A percentile compares a stretch with the other conserved stretches of the same genome.
These are phyloP conservation scores for Pampusana beccarii DNA, from an alignment of 2,113 vertebrate genomes.

Conservation along the genomic window DNA sequence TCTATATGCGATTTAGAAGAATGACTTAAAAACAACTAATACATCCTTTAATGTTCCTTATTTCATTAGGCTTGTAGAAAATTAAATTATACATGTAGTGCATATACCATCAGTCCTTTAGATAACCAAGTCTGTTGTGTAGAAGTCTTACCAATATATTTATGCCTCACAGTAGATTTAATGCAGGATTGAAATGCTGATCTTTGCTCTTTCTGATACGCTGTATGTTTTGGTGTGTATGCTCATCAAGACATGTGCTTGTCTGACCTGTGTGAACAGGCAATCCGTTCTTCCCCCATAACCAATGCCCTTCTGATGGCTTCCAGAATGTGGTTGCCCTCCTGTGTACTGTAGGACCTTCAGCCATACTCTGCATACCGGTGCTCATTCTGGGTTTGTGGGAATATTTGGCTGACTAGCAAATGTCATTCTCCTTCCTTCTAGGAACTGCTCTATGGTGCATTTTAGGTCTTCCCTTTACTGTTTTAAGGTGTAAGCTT, in stretches of 20 bases:
- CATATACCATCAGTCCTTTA: not conserved
- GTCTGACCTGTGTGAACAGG: not conserved
- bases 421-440: not conserved
- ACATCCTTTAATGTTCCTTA: not conserved
- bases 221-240: not conserved
- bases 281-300: not conserved
- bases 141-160: not conserved
- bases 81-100: not conserved
- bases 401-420: not conserved
- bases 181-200: not conserved
- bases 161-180: not conserved
- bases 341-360: not conserved
- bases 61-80: not conserved
- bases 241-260: not conserved
- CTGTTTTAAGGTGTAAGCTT: not conserved
- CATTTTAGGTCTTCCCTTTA: not conserved
- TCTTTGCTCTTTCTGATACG: not conserved
- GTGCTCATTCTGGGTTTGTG: not conserved
- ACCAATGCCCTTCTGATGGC: not conserved
- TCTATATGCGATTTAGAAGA: not conserved
- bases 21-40: not conserved
- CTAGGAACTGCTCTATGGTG: not conserved
- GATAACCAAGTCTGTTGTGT: not conserved
- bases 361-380: accelerated
- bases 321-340: not conserved